Evolutionary conservation across 1,140 invertebrate genomes (phyloP), one percentile per base, ranked within the genome.

Genomic region (Dysdera silvatica): DNA sequence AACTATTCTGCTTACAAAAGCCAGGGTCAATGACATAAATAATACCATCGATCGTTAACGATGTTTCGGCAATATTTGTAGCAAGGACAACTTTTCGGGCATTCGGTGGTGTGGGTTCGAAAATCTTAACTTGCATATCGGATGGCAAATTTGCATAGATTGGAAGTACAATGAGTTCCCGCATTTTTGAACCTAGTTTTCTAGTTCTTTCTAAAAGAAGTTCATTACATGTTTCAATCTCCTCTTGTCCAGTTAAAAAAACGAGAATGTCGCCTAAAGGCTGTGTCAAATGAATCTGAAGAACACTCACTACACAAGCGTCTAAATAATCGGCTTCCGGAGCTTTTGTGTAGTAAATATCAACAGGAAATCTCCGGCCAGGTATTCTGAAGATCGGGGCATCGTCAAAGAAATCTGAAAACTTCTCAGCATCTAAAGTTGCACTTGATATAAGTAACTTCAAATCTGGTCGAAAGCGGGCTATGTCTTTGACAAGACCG

Each of bases 31-130:
- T 98, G 0, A 99, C 97, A 79, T 96, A 99, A 51, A 93, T 89
- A 66, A 99, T 99, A 70, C 98, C 98, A 75, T 99, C 96, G 69
- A 99, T 99, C 2, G 97, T 99, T 10, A 99, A 78, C 4, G 95
- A 98, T 20, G 97, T 99, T 80, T 99, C 95, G 1, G 97, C 97
- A 73, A 99, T 99, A 75, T 99, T 99, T 23, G 97, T 99, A 2
- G 96, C 96, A 23, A 99, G 77, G 18, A 99, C 86, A 26, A 98
- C 85, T 78, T 85, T 99, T 70, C 96, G 82, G 2, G 95, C 91
- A 61, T 91, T 89, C 24, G 89, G 86, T 41, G 95, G 95, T 14
- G 95, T 97, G 28, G 82, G 81, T 67, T 83, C 82, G 71, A 84
- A 84, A 65, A 84, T 84, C 77, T 98, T 98, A 3, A 91, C 88